Evolutionary conservation across 2,113 vertebrate species (phyloP).

Genomic region (Chaenocephalus aceratus): DNA sequence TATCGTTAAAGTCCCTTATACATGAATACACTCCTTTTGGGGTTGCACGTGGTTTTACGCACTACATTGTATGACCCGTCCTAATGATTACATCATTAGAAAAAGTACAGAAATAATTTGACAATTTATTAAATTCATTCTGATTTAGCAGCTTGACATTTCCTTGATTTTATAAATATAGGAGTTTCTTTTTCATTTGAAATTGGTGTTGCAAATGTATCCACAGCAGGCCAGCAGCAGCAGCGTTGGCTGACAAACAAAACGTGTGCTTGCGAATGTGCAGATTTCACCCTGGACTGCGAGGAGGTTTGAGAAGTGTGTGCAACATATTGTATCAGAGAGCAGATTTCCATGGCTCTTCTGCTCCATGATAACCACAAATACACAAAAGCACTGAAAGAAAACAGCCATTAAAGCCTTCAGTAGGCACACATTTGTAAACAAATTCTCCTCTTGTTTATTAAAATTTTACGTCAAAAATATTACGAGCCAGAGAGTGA

Average conservation of each 20-base stretch:
- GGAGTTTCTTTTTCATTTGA: background rate
- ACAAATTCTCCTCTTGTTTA: background rate
- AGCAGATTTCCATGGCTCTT: constrained; percentile 19
- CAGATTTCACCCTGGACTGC: background rate
- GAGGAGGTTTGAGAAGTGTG: constrained; percentile 18
- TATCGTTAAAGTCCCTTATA: background rate
- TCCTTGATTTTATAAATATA: background rate
- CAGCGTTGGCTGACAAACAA: background rate
- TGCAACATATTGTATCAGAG: constrained; percentile 15
- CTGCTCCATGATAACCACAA: constrained; percentile 12
- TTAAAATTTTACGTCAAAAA: constrained; percentile 30
- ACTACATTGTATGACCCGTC: background rate
- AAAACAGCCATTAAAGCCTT: background rate
- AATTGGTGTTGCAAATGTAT: background rate
- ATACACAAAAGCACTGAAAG: background rate
- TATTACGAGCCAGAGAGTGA: constrained; percentile 34
- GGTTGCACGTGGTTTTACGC: background rate
- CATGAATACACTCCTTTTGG: background rate
- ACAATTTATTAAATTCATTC: background rate
- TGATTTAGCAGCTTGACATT: background rate
- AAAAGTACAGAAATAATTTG: background rate
- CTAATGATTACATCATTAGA: no score
- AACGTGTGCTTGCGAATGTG: background rate
- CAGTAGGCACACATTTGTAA: background rate
- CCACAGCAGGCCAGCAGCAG: background rate